Base-by-base conservation (phyloP, 2,797 vertebrate species). In the Peromyscus attwateri region DNA sequence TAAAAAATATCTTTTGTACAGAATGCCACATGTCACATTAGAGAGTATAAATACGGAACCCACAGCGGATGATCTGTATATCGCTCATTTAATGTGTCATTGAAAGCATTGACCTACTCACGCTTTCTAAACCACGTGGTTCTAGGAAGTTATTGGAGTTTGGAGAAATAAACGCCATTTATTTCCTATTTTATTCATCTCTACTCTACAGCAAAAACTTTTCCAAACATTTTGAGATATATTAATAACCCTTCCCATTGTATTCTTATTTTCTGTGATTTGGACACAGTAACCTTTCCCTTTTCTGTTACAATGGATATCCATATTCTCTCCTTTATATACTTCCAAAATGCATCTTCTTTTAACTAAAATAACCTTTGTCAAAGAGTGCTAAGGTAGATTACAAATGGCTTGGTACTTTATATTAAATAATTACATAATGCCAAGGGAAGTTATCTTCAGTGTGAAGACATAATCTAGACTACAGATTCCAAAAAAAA, bases 311-410 rank as follows among this genome's bases (percentile, higher is more conserved):
- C 5, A 91, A 80, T 12, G 46, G 31, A 89, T 84, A 90, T 31
- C 7, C 46, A 34, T 40, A 57, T n/a, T 68, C 6, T 89, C 73
- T 40, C 40, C 21, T 46, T 9, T 46, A 57, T 23, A 89, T 40
- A n/a, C 43, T 79, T 94, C 46, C 49, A 94, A 96, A 97, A 64
- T 16, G 19, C 57, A 71, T 31, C 21, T 92, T 87, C 34, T 85
- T 85, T 87, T 75, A 93, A 81, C 27, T 77, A 77, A 90, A 96
- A 90, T 62, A 46, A 46, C 40, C 31, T 87, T 34, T 83, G 29
- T 9, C 1, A 88, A 95, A 87, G 76, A 21, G 16, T 70, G 3
- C 55, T 85, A 70, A 1, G 55, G 13, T 52, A 43, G 25, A 0
- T 85, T 21, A 40, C 29, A 89, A 91, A 92, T 92, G 29, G 21